These are phyloP conservation scores for Lucilia sericata DNA, from an alignment of 1,140 invertebrate genomes.

Conservation along the genomic window DNA sequence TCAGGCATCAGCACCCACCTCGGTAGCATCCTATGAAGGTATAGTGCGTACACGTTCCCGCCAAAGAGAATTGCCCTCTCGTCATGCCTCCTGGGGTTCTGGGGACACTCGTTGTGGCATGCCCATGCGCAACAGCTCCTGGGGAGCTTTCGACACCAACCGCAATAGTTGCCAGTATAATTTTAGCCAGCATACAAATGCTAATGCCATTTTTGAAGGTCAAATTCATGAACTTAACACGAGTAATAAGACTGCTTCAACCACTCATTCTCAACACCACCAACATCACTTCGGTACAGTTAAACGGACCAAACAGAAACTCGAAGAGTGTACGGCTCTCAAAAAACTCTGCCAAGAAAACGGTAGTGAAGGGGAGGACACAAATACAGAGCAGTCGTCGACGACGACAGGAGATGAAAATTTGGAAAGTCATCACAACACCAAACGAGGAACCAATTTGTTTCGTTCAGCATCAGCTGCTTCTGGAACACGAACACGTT, in stretches of 20 bases:
- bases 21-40: constrained; percentile 56
- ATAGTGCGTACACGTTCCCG: constrained; percentile 65
- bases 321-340: constrained; percentile 73
- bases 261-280: constrained; percentile 33
- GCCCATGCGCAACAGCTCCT: constrained; percentile 79
- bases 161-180: constrained; percentile 57
- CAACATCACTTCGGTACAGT: constrained; percentile 77
- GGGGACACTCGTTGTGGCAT: constrained; percentile 75
- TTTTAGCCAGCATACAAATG: constrained; percentile 14
- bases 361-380: constrained; percentile 50
- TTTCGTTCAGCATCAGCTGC: constrained; percentile 61
- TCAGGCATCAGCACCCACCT: constrained; percentile 53
- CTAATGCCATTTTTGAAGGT: constrained; percentile 60
- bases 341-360: constrained; percentile 71
- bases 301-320: constrained; percentile 78
- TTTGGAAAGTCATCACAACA: constrained; percentile 48
- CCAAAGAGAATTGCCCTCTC: constrained; percentile 73
- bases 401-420: constrained; percentile 11
- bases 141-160: constrained; percentile 79
- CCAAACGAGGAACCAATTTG: constrained; percentile 53
- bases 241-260: constrained; percentile 52
- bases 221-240: constrained; percentile 64
- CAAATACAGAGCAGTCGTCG: neutral
- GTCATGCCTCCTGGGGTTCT: constrained; percentile 86
- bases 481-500: constrained; percentile 53